phyloP scores from a whole-genome alignment of 2,888 invertebrate genomes.

The Adela reaumurella region DNA sequence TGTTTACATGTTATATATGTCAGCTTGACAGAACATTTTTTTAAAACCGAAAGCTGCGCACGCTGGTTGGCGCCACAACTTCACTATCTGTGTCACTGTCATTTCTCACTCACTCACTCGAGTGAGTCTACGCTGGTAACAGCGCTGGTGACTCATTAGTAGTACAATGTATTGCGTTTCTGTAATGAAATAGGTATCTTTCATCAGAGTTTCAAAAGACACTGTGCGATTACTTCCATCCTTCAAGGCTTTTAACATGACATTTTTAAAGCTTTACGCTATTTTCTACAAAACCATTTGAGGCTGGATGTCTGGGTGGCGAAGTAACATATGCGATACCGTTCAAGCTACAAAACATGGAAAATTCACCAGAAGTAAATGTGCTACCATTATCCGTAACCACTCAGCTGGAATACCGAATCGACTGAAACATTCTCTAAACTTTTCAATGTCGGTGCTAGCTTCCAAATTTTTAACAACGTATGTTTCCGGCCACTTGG shows the following conservation, averaged over 20 bases:
- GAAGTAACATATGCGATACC: slow-evolving; percentile 7
- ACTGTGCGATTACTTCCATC: background rate
- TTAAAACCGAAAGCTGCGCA: too few relatives aligned
- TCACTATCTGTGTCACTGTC: too few relatives aligned
- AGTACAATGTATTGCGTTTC: slow-evolving; percentile 2
- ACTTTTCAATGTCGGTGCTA: background rate
- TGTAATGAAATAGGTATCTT: slow-evolving; percentile 2
- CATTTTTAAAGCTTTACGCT: slow-evolving; percentile 1
- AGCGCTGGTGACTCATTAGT: slow-evolving; percentile 3
- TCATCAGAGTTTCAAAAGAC: background rate
- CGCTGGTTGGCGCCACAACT: too few relatives aligned
- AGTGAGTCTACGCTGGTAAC: too few relatives aligned
- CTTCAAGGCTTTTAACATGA: background rate
- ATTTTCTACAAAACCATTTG: slow-evolving; percentile 6
- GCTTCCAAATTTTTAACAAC: slow-evolving; percentile 4
- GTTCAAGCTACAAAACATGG: slow-evolving; percentile 3
- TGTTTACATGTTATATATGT: too few relatives aligned
- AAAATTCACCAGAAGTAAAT: slow-evolving; percentile 2
- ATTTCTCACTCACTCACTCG: too few relatives aligned
- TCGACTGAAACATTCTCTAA: slow-evolving; percentile 2
- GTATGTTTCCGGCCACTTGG: slow-evolving; percentile 8
- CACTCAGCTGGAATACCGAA: background rate
- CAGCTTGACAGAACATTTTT: too few relatives aligned
- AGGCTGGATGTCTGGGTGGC: slow-evolving; percentile 6
- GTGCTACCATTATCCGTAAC: slow-evolving; percentile 3